Percentiles rank a stretch among this genome's conserved stretches.
Conservation (phyloP, 2,797 vertebrate genomes). For the Synanceia verrucosa region DNA sequence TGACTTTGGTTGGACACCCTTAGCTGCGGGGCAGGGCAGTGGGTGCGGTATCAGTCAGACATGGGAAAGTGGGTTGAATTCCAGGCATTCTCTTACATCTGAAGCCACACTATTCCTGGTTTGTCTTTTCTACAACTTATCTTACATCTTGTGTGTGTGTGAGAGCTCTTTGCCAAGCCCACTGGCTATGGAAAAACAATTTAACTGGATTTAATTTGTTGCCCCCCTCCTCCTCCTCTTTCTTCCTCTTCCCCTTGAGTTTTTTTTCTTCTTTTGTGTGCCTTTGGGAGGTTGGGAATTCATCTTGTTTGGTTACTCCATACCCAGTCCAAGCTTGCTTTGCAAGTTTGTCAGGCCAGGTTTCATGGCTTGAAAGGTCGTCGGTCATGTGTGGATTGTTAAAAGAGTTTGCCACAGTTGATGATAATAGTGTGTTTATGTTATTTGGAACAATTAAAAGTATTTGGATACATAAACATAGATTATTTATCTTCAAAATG, state of each 20-base stretch:
- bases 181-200: conserved; percentile 86
- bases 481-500: neutral
- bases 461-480: neutral
- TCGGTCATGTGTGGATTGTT: neutral
- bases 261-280: conserved; percentile 68
- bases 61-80: conserved; percentile 76
- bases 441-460: neutral
- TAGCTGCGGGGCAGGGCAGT: conserved; percentile 34
- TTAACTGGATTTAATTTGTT: conserved; percentile 84
- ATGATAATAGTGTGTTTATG: neutral
- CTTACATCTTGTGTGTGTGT: conserved; percentile 78
- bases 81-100: conserved; percentile 71
- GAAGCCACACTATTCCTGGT: conserved; percentile 51
- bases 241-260: conserved; percentile 44
- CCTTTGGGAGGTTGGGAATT: conserved; percentile 74
- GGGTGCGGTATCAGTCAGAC: conserved; percentile 43
- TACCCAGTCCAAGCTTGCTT: conserved; percentile 33
- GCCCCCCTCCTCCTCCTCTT: conserved; percentile 48
- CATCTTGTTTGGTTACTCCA: conserved; percentile 59
- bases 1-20: conserved; percentile 19
- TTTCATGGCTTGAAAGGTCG: conserved; percentile 27
- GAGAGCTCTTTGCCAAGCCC: conserved; percentile 78
- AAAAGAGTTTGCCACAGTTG: neutral
- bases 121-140: conserved; percentile 74
- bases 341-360: conserved; percentile 7